These are phyloP conservation scores for Cosmopolites sordidus DNA, from an alignment of 2,888 invertebrate species.

Conservation along the genomic window DNA sequence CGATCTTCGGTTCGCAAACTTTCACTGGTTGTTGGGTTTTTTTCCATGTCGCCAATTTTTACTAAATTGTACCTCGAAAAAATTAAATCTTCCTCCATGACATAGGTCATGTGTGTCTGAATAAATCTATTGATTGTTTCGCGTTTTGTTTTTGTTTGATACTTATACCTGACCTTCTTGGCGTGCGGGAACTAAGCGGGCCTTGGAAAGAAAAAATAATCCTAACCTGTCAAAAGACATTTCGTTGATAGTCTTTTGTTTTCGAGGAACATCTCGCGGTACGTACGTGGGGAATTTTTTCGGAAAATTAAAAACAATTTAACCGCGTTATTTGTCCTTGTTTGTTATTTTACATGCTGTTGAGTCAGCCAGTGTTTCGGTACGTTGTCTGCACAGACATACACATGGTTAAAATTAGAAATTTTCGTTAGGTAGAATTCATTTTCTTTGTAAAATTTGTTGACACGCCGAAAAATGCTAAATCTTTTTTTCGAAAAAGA, in stretches of 20 bases:
- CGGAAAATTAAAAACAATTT: background rate
- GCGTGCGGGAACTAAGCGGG: background rate
- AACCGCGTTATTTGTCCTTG: background rate
- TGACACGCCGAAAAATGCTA: too few relatives aligned
- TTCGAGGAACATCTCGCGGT: too few relatives aligned
- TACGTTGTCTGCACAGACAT: too few relatives aligned
- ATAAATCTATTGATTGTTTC: background rate
- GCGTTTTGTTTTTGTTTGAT: background rate
- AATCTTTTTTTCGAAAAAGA: too few relatives aligned
- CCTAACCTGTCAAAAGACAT: background rate
- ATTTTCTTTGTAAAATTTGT: too few relatives aligned
- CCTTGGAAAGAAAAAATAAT: background rate
- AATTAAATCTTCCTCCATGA: too few relatives aligned
- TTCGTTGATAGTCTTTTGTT: background rate
- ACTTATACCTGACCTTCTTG: background rate
- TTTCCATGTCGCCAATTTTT: too few relatives aligned
- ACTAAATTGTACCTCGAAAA: too few relatives aligned
- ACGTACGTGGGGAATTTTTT: background rate
- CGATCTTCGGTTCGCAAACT: constrained; percentile 15
- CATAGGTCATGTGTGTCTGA: background rate
- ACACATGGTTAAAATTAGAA: background rate
- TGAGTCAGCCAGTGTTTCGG: too few relatives aligned
- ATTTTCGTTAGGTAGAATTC: too few relatives aligned
- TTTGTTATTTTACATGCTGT: background rate
- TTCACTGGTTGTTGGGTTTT: too few relatives aligned